Percentiles rank a stretch among this genome's conserved stretches.
Conservation (phyloP, 1,140 invertebrate genomes). For the Trissolcus basalis region DNA sequence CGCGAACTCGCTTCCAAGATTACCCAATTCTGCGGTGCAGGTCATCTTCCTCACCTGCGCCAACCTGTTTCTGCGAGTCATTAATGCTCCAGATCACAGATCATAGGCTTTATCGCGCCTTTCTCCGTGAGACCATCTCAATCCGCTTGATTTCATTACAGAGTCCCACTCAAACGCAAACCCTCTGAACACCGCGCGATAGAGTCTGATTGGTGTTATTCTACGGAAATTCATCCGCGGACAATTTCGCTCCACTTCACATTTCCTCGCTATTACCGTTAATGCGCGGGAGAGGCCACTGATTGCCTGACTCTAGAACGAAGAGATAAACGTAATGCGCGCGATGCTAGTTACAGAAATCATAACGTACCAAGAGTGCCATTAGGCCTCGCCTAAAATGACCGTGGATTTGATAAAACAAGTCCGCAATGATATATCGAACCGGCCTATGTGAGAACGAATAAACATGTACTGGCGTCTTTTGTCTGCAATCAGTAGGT, state of each 20-base stretch:
- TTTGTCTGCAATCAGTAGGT: too few species aligned
- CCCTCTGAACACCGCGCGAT: too few species aligned
- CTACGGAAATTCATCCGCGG: slow-evolving; percentile 25
- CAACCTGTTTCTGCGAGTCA: slow-evolving; percentile 14
- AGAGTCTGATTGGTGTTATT: slow-evolving; percentile 28
- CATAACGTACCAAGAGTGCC: slow-evolving; percentile 61
- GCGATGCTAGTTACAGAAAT: slow-evolving; percentile 69
- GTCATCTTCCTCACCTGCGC: slow-evolving; percentile 18
- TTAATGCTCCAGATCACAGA: slow-evolving; percentile 17
- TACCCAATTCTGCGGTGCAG: slow-evolving; percentile 4
- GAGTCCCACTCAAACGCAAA: background rate
- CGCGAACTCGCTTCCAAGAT: too few species aligned
- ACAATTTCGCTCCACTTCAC: slow-evolving; percentile 53
- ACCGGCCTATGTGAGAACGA: background rate
- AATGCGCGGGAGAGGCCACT: slow-evolving; percentile 61
- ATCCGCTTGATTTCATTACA: slow-evolving; percentile 42
- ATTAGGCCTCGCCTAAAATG: slow-evolving; percentile 34
- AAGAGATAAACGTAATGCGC: slow-evolving; percentile 59
- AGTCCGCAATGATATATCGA: slow-evolving; percentile 37
- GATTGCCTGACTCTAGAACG: slow-evolving; percentile 60
- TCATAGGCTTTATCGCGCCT: slow-evolving; percentile 10
- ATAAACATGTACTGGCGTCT: too few species aligned
- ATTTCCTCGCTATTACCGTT: slow-evolving; percentile 67
- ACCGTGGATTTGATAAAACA: slow-evolving; percentile 40
- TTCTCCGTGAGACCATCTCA: slow-evolving; percentile 4